Evolutionary conservation across 2,113 vertebrate genomes (phyloP), one percentile per base, ranked within the genome.

Genomic region (Neolamprologus falcicula): DNA sequence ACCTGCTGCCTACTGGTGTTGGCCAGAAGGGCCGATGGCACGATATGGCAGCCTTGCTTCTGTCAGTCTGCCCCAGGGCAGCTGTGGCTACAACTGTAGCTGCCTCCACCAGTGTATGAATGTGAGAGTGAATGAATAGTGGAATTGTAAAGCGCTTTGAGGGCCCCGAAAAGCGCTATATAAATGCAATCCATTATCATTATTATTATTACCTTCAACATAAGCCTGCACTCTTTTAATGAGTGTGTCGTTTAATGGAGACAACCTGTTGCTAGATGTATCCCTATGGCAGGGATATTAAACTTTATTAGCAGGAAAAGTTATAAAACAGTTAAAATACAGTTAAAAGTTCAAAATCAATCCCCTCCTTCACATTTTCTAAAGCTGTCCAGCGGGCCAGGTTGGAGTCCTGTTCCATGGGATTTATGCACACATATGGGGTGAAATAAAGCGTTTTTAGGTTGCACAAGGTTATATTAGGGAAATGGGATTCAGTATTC

Each of bases 1-100:
- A 3, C 37, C 3, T 40, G 0, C 37, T 0, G 3, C 37, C 37
- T 5, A 12, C 40, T 3, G 40, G 40, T 42, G 12, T 0, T 6
- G 42, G 42, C 2, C 42, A 45, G 42, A 45, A 6, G 42, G 13
- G 42, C 42, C 13, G 12, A 14, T 45, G 2, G 42, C 0, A 6
- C 6, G 6, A 45, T 45, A 45, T 45, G 42, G 42, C 12, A 42
- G 42, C 42, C 42, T 45, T 0, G 12, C 40, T 1, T 42, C 40
- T 1, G 40, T 42, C 40, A 42, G 40, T 2, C 40, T 42, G 5
- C 12, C 40, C 40, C 40, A 42, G 40, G 12, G 12, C 12, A 13
- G 0, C 37, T 40, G 35, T 37, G 2, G 33, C 33, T 35, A 5
- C 12, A 13, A 0, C 37, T 40, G 5, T 11, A 40, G 10, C 37